Base-by-base conservation (phyloP, 2,797 vertebrate genomes). In the Poecile montanus region DNA sequence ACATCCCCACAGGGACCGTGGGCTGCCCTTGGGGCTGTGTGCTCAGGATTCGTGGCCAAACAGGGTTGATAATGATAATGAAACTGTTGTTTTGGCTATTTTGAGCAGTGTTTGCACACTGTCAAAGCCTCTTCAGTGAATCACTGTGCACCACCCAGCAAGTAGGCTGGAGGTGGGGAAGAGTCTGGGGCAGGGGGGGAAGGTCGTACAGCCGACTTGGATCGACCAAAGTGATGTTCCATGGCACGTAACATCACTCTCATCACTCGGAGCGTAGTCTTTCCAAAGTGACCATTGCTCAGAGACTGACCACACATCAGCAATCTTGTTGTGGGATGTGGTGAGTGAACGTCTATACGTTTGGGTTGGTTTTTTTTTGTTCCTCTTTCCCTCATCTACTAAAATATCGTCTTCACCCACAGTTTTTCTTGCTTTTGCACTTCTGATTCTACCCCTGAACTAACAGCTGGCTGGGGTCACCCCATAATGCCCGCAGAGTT, bases 401-500 rank as follows among this genome's bases (percentile, higher is more conserved):
- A 21, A 57, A 63, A 29, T 22, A 53, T 72, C 16, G 48, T 53
- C 36, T 45, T 56, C 40, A 89, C 9, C 26, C 27, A 21, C 38
- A 70, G 19, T 20, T 94, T 57, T 38, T 40, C 47, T 27, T 66
- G 42, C 11, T 73, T 63, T 63, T 76, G 22, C 38, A 26, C 7
- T 68, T 76, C 40, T 73, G n/a, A 8, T 81, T 85, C 25, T 71
- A 6, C 9, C 22, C 2, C 0, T 3, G 30, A 76, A 7, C 76
- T 51, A 47, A 29, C 42, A 86, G 56, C 21, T 23, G n/a, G 27
- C 30, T 63, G 30, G 19, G 30, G 36, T 85, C 63, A 83, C 19
- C 5, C 11, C n/a, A 26, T 45, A 9, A 29, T 12, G 36, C n/a
- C 32, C 0, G 0, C 4, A 1, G n/a, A 57, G 27, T 70, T 70